Evolutionary conservation across 2,888 invertebrate genomes (phyloP).

Genomic region (Scelioninae gen. 1): DNA sequence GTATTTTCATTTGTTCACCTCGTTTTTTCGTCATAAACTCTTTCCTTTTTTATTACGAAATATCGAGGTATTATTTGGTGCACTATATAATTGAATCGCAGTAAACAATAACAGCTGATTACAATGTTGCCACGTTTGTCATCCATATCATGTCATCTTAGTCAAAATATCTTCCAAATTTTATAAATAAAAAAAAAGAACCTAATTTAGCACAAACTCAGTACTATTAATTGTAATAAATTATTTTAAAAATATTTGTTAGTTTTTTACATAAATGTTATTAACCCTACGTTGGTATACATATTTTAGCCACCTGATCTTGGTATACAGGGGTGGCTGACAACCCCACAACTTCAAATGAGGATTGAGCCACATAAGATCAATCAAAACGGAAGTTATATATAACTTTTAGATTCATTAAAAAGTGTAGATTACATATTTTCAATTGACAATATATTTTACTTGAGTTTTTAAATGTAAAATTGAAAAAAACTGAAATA

Average conservation of each 20-base stretch:
- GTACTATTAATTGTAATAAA: conserved; percentile 1
- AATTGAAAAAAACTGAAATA: no score
- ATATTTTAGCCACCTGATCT: no score
- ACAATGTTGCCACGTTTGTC: conserved; percentile 5
- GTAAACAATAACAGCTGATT: not conserved
- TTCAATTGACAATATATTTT: no score
- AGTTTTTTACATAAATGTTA: not conserved
- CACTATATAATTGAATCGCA: not conserved
- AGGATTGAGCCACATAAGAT: no score
- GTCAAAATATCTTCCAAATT: conserved; percentile 9
- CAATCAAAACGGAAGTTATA: no score
- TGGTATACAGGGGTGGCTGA: no score
- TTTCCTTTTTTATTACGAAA: conserved; percentile 1
- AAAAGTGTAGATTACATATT: no score
- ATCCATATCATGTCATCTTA: not conserved
- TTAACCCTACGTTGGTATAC: no score
- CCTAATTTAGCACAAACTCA: conserved; percentile 1
- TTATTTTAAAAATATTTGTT: conserved; percentile 13
- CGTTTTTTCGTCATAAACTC: conserved; percentile 1
- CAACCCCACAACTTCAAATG: no score
- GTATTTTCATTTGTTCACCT: not conserved
- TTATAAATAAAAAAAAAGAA: not conserved
- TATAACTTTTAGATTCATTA: no score
- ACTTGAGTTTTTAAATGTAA: no score
- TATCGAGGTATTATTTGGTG: not conserved